Evolutionary conservation across 2,113 vertebrate genomes (phyloP), one percentile per base, ranked within the genome.

Genomic region (Ursus arctos): DNA sequence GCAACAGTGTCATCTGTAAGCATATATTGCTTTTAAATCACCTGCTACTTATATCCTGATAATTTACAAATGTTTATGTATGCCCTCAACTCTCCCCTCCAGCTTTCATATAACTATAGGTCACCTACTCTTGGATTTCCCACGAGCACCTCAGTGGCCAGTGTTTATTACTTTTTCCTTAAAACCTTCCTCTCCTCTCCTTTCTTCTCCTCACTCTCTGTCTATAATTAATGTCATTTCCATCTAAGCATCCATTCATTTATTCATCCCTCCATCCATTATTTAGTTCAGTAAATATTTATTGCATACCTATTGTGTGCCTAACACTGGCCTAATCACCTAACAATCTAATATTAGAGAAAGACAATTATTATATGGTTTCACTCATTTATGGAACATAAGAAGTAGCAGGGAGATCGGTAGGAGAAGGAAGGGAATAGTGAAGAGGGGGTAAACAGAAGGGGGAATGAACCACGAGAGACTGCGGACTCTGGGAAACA

Each of bases 231-330:
- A 36, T 65, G 12, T 18, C 36, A 88, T 74, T 67, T 16, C 31
- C 9, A 63, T 77, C 55, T 33, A 77, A 31, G 36, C 28, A 88
- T 76, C 10, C 24, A 47, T 84, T 53, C 67, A 67, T 40, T 33
- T 87, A 2, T 84, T 77, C 6, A 59, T 80, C 10, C 53, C 28
- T 81, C 13, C 31, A 21, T 65, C 14, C 76, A 51, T 79, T 87
- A 86, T 61, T 94, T 88, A 63, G 96, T 80, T 67, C 49, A 91
- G 33, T 40, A 55, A 67, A 53, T n/a, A 88, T 76, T 63, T 91
- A 93, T 26, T 92, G 15, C 33, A 77, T 51, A 83, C 36, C 4
- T 57, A 19, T 43, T 74, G 85, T 89, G 24, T 65, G 2, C 26
- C 15, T 79, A 31, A 14, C 11, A 88, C 3, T 43, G n/a, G 77